phyloP scores from a whole-genome alignment of 2,888 invertebrate genomes.

The Xestoiulus laeticollis region DNA sequence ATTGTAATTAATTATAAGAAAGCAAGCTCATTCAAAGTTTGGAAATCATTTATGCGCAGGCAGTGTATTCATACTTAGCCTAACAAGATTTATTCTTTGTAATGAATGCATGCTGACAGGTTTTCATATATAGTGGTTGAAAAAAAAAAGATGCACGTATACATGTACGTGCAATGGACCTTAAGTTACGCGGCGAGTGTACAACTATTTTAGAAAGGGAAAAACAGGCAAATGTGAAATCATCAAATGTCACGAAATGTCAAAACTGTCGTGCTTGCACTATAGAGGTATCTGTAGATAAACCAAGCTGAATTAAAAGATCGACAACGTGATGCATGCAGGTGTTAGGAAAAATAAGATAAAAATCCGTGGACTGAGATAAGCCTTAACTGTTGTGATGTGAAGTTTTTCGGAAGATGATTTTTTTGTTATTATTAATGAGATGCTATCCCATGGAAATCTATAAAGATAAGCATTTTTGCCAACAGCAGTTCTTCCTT shows the following conservation, averaged over 20 bases:
- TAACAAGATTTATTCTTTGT: background rate
- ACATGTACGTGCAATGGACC: background rate
- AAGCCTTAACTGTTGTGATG: constrained; percentile 18
- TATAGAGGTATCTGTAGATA: constrained; percentile 22
- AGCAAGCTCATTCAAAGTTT: too few relatives aligned
- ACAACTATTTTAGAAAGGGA: background rate
- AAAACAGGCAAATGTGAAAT: background rate
- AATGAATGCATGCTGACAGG: background rate
- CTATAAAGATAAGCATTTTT: constrained; percentile 45
- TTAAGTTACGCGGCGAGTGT: background rate
- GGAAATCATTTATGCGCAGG: background rate
- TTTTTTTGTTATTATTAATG: constrained; percentile 42
- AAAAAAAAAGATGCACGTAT: background rate
- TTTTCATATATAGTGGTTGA: background rate
- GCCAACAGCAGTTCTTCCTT: constrained; percentile 44
- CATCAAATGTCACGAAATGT: constrained; percentile 43
- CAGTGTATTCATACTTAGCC: background rate
- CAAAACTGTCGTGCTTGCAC: constrained; percentile 19
- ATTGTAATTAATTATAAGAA: too few relatives aligned
- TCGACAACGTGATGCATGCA: constrained; percentile 41
- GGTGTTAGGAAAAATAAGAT: constrained; percentile 39
- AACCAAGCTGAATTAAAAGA: constrained; percentile 35
- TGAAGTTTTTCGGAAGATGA: constrained; percentile 46
- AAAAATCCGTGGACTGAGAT: background rate
- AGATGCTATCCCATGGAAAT: constrained; percentile 31